Base-by-base conservation (phyloP, 2,113 vertebrate species). In the Brachypteracias leptosomus region DNA sequence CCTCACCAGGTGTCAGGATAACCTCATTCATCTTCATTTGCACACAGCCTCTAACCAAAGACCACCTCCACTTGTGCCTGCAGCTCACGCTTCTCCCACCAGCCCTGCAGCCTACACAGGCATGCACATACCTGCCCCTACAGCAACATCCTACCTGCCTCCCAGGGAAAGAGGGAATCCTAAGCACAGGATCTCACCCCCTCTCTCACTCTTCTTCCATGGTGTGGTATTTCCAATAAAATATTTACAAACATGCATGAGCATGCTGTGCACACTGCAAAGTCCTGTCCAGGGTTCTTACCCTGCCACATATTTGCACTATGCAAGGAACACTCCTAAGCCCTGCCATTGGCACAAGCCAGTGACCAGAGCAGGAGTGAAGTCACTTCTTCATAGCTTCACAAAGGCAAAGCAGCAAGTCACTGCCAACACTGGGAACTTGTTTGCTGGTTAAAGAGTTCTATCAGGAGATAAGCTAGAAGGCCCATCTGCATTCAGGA, bases 81-180 rank as follows among this genome's bases (percentile, higher is more conserved):
- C 44, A 86, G 76, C 51, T 62, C 38, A 20, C 1, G 0, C 26
- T 55, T 67, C 73, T 74, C 63, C 33, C 58, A 75, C 28, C 47
- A 55, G 51, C 5, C 4, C 35, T 10, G 36, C 33, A 2, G 7
- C 38, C 44, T 3, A 5, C 16, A 16, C 1, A 0, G 21, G 47
- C 81, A 70, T 0, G 6, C 22, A 21, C 8, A 40, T 22, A 22
- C 52, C n/a, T 12, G 36, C 13, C 66, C 57, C 35, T 63, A 8
- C 9, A 63, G 42, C 42, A 75, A 40, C 67, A 40, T 8, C 9
- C 22, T 9, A 4, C 67, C 49, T 9, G 24, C n/a, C 68, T 35
- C 51, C 28, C 6, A 14, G 8, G 24, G 28, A 66, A 19, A n/a
- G 52, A n/a, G 42, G 54, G 40, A 74, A 81, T 25, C 13, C 19